phyloP scores from a whole-genome alignment of 1,140 invertebrate species.

The Latrodectus geometricus region DNA sequence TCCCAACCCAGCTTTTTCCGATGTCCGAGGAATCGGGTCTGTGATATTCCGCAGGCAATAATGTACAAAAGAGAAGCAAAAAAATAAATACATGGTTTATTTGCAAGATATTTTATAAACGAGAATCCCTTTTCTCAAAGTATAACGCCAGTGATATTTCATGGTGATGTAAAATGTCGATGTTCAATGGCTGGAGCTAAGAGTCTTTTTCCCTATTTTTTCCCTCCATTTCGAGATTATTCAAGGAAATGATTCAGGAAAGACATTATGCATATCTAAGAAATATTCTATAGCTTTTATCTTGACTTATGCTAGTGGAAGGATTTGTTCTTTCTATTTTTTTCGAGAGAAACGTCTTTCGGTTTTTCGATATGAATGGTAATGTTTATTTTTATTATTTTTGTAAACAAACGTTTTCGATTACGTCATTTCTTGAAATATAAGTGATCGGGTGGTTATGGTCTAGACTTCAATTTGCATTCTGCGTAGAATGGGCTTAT shows the following conservation, averaged over 20 bases:
- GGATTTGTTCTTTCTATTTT: slow-evolving; percentile 27
- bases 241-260: slow-evolving; percentile 43
- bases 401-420: not conserved
- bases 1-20: not conserved
- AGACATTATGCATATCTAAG: slow-evolving; percentile 48
- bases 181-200: slow-evolving; percentile 1
- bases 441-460: not conserved
- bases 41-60: slow-evolving; percentile 2
- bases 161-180: slow-evolving; percentile 33
- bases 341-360: slow-evolving; percentile 5
- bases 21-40: not conserved
- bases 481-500: not conserved
- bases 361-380: slow-evolving; percentile 33
- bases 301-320: slow-evolving; percentile 34
- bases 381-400: slow-evolving; percentile 4
- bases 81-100: slow-evolving; percentile 19
- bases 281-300: slow-evolving; percentile 31
- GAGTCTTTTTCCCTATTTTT: not conserved
- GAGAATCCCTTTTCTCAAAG: slow-evolving; percentile 14
- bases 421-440: not conserved
- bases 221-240: slow-evolving; percentile 37
- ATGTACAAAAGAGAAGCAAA: not conserved
- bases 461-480: not conserved
- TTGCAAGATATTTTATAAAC: slow-evolving; percentile 35
- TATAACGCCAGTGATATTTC: slow-evolving; percentile 45